Evolutionary conservation across 2,797 vertebrate species (phyloP).

Genomic region (Momotus momota): DNA sequence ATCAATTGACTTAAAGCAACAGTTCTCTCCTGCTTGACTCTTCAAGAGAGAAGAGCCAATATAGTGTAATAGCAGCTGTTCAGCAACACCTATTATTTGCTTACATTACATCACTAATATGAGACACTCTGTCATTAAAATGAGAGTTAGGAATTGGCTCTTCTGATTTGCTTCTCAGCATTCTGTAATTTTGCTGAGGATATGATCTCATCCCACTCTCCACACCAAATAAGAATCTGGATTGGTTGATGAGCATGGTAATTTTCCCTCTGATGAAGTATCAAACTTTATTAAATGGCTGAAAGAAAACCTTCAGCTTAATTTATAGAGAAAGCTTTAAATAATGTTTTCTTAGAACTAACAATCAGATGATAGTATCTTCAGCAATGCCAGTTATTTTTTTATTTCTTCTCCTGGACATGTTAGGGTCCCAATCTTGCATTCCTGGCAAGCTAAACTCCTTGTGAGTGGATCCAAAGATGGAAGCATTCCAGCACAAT

Average conservation of each 20-base stretch:
- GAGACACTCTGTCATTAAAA: background rate
- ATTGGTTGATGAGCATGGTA: background rate
- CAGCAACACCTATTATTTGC: conserved; percentile 18
- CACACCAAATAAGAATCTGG: background rate
- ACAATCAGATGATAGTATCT: background rate
- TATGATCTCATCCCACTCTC: conserved; percentile 45
- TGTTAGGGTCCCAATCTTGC: background rate
- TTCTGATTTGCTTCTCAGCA: background rate
- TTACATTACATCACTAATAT: background rate
- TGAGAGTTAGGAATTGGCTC: background rate
- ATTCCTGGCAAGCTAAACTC: background rate
- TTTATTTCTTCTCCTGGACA: background rate
- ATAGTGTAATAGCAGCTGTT: background rate
- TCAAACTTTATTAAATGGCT: background rate
- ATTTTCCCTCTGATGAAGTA: background rate
- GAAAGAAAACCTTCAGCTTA: background rate
- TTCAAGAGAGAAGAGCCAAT: background rate
- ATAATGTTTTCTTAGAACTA: background rate
- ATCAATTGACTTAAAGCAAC: background rate
- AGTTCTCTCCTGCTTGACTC: background rate
- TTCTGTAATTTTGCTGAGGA: conserved; percentile 34
- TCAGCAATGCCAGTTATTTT: background rate
- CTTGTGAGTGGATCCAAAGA: background rate
- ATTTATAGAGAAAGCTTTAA: background rate
- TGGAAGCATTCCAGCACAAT: background rate